A percentile compares a stretch with the other conserved stretches of the same genome.
These are phyloP conservation scores for Crax fasciolata DNA, from an alignment of 2,797 vertebrate genomes.

Conservation along the genomic window DNA sequence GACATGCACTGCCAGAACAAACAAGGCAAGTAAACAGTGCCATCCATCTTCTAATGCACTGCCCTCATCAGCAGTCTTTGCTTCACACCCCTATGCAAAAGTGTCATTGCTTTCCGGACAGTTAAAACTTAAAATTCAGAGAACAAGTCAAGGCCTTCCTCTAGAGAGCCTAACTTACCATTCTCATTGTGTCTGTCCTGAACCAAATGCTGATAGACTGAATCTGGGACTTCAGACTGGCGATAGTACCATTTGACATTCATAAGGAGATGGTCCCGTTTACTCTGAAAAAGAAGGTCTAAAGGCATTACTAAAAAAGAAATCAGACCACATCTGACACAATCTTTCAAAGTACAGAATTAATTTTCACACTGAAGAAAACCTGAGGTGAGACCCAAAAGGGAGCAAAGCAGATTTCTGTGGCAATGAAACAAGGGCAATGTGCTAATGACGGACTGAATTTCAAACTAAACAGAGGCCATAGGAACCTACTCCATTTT, in stretches of 20 bases:
- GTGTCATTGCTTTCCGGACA: neutral
- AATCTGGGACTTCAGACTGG: constrained; percentile 99
- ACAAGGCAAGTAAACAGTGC: neutral
- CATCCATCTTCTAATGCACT: accelerated
- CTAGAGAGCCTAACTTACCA: constrained; percentile 83
- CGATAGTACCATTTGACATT: constrained; percentile 99
- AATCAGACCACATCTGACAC: neutral
- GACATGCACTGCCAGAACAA: neutral
- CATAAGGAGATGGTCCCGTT: constrained; percentile 99
- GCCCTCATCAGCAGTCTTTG: neutral
- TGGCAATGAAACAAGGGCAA: neutral
- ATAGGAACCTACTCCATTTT: neutral
- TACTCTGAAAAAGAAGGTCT: constrained; percentile 92
- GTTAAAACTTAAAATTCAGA: neutral
- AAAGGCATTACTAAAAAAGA: constrained; percentile 63
- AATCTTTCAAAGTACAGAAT: neutral
- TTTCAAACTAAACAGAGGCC: neutral
- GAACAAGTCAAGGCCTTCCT: neutral
- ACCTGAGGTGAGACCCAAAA: neutral
- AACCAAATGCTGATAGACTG: constrained; percentile 99
- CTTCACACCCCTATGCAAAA: accelerated
- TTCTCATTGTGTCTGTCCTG: constrained; percentile 99
- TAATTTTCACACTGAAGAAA: neutral
- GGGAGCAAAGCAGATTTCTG: neutral
- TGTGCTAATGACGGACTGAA: accelerated